Base-by-base conservation (phyloP, 2,888 invertebrate species). In the Lasioglossum zephyrum region DNA sequence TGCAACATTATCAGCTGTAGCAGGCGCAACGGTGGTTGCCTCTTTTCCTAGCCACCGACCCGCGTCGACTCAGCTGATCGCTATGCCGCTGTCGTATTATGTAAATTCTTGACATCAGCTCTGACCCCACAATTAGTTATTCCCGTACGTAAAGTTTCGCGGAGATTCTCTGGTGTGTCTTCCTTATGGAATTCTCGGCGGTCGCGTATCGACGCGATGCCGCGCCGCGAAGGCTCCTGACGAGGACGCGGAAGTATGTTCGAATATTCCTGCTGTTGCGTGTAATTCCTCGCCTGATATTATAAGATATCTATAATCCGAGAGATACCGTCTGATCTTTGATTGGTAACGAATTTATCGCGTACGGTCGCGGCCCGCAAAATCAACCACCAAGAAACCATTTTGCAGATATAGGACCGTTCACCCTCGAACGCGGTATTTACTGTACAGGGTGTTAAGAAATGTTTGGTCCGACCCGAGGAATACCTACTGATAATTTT, bases 81-180 rank as follows among this genome's bases (percentile, higher is more conserved):
- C 90, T 87, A 83, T 84, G 84, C 89, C 88, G 87, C 87, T 90
- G 91, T 91, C 91, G 91, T 90, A 87, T 91, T 91, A 90, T 91
- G 91, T 87, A 91, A 91, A 91, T 91, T 90, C 91, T 79, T 90
- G 87, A 91, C 90, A 90, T 89, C 89, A 75, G 85, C 85, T 69
- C 79, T 91, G 91, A 90, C 91, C 91, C 85, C 66, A 79, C 91
- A 91, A 91, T 91, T 91, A 91, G 91, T 91, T 91, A 91, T 91
- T 85, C 91, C 77, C 90, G 82, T 84, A 82, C 78, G 86, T 81
- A 75, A 81, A 85, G 73, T 88, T 87, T 87, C 85, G 76, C 76
- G 57, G 75, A 86, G 81, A 85, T 86, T 84, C 84, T 79, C 73
- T 79, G 84, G 69, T 83, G 79, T 84, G 79, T 84, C 74, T 88